A percentile compares a stretch with the other conserved stretches of the same genome.
Conservation (phyloP, 2,888 invertebrate genomes). For the Synanthedon vespiformis region DNA sequence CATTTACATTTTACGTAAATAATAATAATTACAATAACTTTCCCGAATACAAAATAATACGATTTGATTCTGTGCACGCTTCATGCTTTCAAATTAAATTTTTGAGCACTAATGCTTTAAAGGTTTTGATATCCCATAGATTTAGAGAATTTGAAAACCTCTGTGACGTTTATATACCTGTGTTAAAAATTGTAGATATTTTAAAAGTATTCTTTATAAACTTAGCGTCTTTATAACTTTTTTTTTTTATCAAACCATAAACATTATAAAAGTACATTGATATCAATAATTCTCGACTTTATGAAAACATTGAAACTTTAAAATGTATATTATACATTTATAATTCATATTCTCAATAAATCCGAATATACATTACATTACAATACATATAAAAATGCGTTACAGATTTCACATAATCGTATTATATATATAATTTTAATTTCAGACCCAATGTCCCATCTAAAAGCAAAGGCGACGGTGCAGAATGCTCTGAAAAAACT, state of each 20-base stretch:
- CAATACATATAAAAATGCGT: not conserved
- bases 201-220: not conserved
- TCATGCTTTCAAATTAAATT: conserved; percentile 60
- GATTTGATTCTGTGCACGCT: conserved; percentile 64
- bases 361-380: not conserved
- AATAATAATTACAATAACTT: conserved; percentile 56
- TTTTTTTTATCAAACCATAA: not conserved
- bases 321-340: not conserved
- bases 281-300: not conserved
- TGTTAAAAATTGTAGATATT: not conserved
- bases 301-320: not conserved
- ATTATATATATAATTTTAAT: conserved; percentile 17
- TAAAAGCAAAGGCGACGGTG: conserved; percentile 68
- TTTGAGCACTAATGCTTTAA: conserved; percentile 64
- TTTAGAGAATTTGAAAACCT: conserved; percentile 1
- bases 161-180: not conserved
- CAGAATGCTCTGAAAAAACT: conserved; percentile 68
- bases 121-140: conserved; percentile 24
- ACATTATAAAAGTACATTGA: not conserved
- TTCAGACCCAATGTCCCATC: conserved; percentile 66
- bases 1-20: conserved; percentile 54
- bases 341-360: not conserved
- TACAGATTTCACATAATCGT: not conserved
- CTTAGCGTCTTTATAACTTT: not conserved
- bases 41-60: conserved; percentile 46